A percentile compares a stretch with the other conserved stretches of the same genome.
phyloP scores from a whole-genome alignment of 1,140 invertebrate genomes.

The Anastatus disparis region DNA sequence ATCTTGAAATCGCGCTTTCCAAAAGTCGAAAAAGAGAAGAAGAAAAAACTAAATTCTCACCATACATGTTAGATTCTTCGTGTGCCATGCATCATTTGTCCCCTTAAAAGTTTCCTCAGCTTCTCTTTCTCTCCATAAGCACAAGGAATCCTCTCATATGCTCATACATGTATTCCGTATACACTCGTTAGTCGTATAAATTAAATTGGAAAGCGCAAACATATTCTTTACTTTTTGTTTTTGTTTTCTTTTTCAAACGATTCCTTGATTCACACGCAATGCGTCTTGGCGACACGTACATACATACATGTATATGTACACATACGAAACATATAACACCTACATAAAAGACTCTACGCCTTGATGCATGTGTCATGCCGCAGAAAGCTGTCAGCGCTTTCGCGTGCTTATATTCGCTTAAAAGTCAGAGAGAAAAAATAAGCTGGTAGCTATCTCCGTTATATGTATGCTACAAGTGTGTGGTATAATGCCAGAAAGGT shows the following conservation, averaged over 20 bases:
- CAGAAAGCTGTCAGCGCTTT: conserved; percentile 2
- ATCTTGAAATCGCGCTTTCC: not conserved
- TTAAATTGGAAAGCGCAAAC: conserved; percentile 55
- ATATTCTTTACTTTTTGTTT: too few relatives aligned
- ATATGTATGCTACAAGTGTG: too few relatives aligned
- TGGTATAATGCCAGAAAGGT: too few relatives aligned
- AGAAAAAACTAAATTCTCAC: too few relatives aligned
- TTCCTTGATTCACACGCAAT: conserved; percentile 39
- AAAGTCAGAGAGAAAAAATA: conserved; percentile 5
- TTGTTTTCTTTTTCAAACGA: too few relatives aligned
- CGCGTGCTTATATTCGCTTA: too few relatives aligned
- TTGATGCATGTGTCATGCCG: conserved; percentile 6
- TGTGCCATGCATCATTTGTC: conserved; percentile 52
- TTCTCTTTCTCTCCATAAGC: not conserved
- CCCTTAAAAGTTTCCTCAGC: too few relatives aligned
- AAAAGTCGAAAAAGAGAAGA: too few relatives aligned
- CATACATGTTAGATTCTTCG: not conserved
- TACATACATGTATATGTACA: not conserved
- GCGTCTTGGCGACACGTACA: conserved; percentile 12
- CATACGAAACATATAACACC: not conserved
- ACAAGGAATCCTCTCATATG: not conserved
- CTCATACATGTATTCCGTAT: not conserved
- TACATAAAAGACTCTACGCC: too few relatives aligned
- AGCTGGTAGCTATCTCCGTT: not conserved
- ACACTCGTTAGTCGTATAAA: conserved; percentile 57